Evolutionary conservation across 2,113 vertebrate species (phyloP).

Genomic region (Prietella phreatophila): DNA sequence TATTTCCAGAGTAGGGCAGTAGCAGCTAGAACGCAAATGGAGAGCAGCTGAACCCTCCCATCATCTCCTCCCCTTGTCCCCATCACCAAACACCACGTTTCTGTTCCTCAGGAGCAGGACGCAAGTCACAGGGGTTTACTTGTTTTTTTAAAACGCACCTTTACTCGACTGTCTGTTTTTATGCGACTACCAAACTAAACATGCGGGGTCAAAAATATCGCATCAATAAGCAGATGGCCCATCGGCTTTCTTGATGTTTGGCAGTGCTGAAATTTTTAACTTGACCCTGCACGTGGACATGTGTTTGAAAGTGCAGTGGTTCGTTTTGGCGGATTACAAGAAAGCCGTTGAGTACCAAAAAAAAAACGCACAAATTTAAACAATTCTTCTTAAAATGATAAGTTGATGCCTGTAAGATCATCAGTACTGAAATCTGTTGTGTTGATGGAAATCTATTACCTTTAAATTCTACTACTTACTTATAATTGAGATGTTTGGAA

Average conservation of each 20-base stretch:
- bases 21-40: conserved; percentile 55
- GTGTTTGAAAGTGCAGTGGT: background rate
- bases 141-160: background rate
- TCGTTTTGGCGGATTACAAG: background rate
- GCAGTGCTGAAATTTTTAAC: background rate
- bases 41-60: conserved; percentile 56
- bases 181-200: background rate
- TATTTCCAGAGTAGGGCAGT: conserved; percentile 54
- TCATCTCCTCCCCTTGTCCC: conserved; percentile 12
- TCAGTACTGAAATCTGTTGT: background rate
- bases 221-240: background rate
- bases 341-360: background rate
- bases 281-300: background rate
- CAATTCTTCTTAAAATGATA: background rate
- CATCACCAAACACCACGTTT: conserved; percentile 28
- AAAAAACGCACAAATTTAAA: background rate
- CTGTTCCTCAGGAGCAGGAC: background rate
- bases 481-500: background rate
- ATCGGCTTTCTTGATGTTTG: background rate
- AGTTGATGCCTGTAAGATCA: background rate
- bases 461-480: background rate
- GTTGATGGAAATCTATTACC: too few relatives aligned
- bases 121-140: background rate
- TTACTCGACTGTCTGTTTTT: background rate
- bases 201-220: background rate